These are phyloP conservation scores for Hyperoodon ampullatus DNA, from an alignment of 2,113 vertebrate species.

Conservation along the genomic window DNA sequence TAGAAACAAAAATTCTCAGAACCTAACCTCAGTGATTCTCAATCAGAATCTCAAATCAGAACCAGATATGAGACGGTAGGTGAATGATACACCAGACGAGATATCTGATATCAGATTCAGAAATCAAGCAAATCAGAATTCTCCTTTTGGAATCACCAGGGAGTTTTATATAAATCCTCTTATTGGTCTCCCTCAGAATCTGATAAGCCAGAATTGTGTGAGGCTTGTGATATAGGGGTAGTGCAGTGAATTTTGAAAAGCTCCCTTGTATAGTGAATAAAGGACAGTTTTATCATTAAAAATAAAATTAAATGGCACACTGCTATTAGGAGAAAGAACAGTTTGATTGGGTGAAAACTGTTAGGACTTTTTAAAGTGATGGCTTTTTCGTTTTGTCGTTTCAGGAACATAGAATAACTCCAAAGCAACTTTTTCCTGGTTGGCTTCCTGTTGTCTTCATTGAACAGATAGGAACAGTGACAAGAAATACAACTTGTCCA, in stretches of 20 bases:
- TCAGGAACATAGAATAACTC: background rate
- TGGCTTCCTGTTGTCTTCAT: background rate
- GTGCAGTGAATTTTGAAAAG: background rate
- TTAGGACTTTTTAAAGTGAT: background rate
- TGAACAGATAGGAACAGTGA: background rate
- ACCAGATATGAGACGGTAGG: background rate
- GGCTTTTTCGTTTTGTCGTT: conserved; percentile 42
- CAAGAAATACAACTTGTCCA: background rate
- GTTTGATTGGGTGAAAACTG: background rate
- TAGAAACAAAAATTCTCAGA: conserved; percentile 25
- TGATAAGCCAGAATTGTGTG: background rate
- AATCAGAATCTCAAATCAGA: background rate
- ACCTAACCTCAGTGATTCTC: background rate
- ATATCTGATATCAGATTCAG: background rate
- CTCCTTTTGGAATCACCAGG: background rate
- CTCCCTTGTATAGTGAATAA: background rate
- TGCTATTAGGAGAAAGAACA: background rate
- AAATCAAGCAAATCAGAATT: conserved; percentile 1
- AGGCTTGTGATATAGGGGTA: background rate
- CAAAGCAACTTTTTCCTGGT: background rate
- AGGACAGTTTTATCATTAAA: conserved; percentile 23
- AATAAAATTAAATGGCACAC: background rate
- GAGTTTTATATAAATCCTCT: background rate
- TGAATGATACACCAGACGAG: background rate
- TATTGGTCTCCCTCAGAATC: background rate